Evolutionary conservation across 1,140 invertebrate genomes (phyloP).

Genomic region (Leucophenga varia): DNA sequence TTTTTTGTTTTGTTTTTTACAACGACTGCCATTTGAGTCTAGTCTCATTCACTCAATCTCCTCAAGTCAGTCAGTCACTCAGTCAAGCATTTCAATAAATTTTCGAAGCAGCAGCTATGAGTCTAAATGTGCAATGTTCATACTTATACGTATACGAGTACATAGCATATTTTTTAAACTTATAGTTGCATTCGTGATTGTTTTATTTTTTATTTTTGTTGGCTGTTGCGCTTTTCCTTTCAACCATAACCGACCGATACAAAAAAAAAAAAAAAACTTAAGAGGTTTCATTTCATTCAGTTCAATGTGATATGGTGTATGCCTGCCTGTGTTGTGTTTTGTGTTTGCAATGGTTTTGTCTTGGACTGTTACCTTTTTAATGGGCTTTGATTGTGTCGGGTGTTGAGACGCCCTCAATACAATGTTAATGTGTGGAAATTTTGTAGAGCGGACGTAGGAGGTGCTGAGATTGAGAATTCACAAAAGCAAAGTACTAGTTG

Average conservation of each 20-base stretch:
- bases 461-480: slow-evolving; percentile 8
- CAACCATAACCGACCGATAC: slow-evolving; percentile 18
- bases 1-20: too few species aligned
- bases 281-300: too few species aligned
- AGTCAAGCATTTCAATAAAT: background rate
- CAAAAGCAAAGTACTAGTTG: too few species aligned
- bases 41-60: background rate
- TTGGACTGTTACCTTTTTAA: slow-evolving; percentile 27
- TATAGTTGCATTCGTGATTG: slow-evolving; percentile 14
- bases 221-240: slow-evolving; percentile 20
- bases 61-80: slow-evolving; percentile 7
- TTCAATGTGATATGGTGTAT: too few species aligned
- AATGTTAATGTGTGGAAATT: background rate
- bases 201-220: slow-evolving; percentile 2
- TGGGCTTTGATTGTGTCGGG: slow-evolving; percentile 1
- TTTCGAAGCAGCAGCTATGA: too few species aligned
- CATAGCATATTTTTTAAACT: slow-evolving; percentile 9
- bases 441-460: slow-evolving; percentile 1
- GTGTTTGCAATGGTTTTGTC: slow-evolving; percentile 27
- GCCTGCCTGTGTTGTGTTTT: slow-evolving; percentile 14
- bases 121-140: too few species aligned
- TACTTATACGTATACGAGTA: too few species aligned
- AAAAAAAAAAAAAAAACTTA: slow-evolving; percentile 24
- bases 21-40: background rate
- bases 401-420: background rate